Evolutionary conservation across 2,113 vertebrate genomes (phyloP).

Genomic region (Caranx melampygus): DNA sequence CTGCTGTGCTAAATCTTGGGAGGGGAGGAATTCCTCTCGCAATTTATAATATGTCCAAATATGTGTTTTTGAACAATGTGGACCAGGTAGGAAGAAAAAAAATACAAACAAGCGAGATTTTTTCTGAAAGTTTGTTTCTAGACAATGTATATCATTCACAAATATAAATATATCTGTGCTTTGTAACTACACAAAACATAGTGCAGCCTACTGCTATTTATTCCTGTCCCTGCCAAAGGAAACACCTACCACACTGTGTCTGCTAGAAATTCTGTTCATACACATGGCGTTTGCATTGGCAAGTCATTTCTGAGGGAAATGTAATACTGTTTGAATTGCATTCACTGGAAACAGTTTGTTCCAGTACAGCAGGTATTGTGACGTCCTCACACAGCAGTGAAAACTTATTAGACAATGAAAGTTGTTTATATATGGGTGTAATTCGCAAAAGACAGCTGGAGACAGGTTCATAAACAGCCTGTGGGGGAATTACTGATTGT

Average conservation of each 20-base stretch:
- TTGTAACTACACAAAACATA: neutral
- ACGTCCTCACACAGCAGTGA: conserved; percentile 32
- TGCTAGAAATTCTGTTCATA: conserved; percentile 3
- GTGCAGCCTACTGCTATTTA: neutral
- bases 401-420: conserved; percentile 22
- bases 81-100: too few species aligned
- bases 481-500: conserved; percentile 3
- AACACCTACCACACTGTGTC: neutral
- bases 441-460: conserved; percentile 1
- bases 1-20: neutral
- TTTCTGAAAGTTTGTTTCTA: neutral
- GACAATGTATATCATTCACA: neutral
- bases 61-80: neutral
- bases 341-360: conserved; percentile 13
- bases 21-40: neutral
- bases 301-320: neutral
- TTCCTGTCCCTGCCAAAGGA: neutral
- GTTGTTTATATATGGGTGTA: conserved; percentile 1
- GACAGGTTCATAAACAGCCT: neutral
- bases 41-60: neutral
- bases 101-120: neutral
- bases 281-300: neutral
- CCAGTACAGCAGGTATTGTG: conserved; percentile 35
- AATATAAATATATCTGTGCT: neutral
- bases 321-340: neutral